phyloP scores from a whole-genome alignment of 92 coral and sea anemone species.

The Phenganax subtilis region DNA sequence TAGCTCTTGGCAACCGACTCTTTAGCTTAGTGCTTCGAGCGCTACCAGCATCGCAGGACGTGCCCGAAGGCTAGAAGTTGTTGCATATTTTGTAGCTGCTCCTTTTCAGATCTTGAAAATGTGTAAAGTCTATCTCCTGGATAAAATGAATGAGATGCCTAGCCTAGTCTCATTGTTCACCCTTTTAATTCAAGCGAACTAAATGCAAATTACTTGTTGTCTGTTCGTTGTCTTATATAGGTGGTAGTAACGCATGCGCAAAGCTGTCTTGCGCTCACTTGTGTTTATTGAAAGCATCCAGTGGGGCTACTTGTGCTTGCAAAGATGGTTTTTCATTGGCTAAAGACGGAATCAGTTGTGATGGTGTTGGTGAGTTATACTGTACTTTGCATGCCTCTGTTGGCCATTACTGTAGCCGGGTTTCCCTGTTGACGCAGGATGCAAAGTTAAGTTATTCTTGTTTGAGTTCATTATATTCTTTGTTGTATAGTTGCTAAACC shows the following conservation, averaged over 20 bases:
- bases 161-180: neutral
- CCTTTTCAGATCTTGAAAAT: neutral
- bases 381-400: no score
- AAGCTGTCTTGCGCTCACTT: slow-evolving; percentile 62
- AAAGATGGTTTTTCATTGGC: slow-evolving; percentile 58
- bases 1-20: no score
- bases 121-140: no score
- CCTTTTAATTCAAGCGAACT: neutral
- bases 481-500: neutral
- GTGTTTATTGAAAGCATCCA: slow-evolving; percentile 63
- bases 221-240: neutral
- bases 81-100: neutral
- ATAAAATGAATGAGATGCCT: no score
- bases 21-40: neutral
- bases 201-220: no score
- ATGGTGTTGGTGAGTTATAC: slow-evolving; percentile 58
- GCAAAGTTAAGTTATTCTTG: neutral
- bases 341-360: slow-evolving; percentile 59
- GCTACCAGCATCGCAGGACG: neutral
- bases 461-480: neutral
- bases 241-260: slow-evolving; percentile 9
- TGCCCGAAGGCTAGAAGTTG: neutral
- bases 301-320: slow-evolving; percentile 70
- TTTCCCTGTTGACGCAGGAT: neutral
- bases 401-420: no score